A percentile compares a stretch with the other conserved stretches of the same genome.
Conservation (phyloP, 2,797 vertebrate genomes). For the Neoniphon sammara region DNA sequence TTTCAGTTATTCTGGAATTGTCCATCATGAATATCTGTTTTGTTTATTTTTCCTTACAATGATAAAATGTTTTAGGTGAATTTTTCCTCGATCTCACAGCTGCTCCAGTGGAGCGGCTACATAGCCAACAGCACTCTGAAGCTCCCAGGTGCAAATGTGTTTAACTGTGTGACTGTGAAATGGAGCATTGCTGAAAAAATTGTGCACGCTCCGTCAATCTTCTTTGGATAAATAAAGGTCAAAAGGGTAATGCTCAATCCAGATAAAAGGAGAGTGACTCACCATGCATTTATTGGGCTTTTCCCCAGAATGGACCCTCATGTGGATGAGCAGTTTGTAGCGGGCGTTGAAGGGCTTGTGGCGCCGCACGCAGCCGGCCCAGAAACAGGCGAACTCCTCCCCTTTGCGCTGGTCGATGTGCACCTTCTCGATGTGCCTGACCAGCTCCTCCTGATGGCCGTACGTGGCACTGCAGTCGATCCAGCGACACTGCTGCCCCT, state of each 20-base stretch:
- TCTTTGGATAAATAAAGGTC: not conserved
- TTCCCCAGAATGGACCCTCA: constrained; percentile 97
- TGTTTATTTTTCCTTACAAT: too few relatives aligned
- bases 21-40: too few relatives aligned
- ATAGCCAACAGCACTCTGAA: not conserved
- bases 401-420: constrained; percentile 97
- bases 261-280: constrained; percentile 72
- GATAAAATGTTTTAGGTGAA: too few relatives aligned
- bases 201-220: not conserved
- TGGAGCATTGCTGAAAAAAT: not conserved
- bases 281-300: constrained; percentile 99
- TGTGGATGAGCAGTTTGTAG: constrained; percentile 98
- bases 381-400: constrained; percentile 97
- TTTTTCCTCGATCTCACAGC: too few relatives aligned
- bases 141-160: not conserved
- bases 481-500: constrained; percentile 90
- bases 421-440: constrained; percentile 96
- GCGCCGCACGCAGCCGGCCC: constrained; percentile 91
- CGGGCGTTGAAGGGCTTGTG: constrained; percentile 97
- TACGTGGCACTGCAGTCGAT: constrained; percentile 92
- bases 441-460: constrained; percentile 93
- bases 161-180: not conserved
- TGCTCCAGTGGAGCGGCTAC: not conserved
- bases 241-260: not conserved
- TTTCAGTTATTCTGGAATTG: too few relatives aligned